These are phyloP conservation scores for Phocides pigmalion DNA, from an alignment of 1,140 invertebrate genomes.

Conservation along the genomic window DNA sequence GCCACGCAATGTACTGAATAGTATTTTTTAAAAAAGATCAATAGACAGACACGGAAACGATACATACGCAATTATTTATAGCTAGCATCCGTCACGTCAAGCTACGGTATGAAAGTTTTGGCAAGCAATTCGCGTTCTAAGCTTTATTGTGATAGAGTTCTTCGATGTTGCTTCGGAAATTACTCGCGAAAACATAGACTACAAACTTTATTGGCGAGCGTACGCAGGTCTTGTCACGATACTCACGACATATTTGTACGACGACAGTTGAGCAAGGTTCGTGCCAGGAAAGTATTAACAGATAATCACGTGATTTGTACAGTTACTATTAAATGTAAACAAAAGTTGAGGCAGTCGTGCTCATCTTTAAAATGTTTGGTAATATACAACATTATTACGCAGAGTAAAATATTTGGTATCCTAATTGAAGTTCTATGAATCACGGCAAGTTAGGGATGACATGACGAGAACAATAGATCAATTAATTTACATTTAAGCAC, in stretches of 20 bases:
- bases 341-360: constrained; percentile 10
- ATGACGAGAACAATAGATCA: constrained; percentile 19
- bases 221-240: constrained; percentile 48
- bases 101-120: constrained; percentile 19
- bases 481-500: constrained; percentile 7
- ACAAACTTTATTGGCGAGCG: constrained; percentile 47
- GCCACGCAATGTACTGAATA: constrained; percentile 44
- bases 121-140: constrained; percentile 40
- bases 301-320: constrained; percentile 46
- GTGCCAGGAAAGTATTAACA: constrained; percentile 48
- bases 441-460: background rate
- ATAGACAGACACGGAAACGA: constrained; percentile 53
- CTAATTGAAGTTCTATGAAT: too few relatives aligned
- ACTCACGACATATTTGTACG: constrained; percentile 33
- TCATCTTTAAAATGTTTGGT: background rate
- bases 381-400: constrained; percentile 3
- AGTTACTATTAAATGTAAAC: constrained; percentile 29
- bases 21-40: constrained; percentile 52
- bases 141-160: constrained; percentile 21
- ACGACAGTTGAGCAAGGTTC: constrained; percentile 38
- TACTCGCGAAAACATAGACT: constrained; percentile 32
- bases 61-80: constrained; percentile 49
- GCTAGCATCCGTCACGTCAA: constrained; percentile 43
- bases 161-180: constrained; percentile 5
- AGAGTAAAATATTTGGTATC: background rate